phyloP scores from a whole-genome alignment of 2,888 invertebrate genomes.

The Nudaria mundana region DNA sequence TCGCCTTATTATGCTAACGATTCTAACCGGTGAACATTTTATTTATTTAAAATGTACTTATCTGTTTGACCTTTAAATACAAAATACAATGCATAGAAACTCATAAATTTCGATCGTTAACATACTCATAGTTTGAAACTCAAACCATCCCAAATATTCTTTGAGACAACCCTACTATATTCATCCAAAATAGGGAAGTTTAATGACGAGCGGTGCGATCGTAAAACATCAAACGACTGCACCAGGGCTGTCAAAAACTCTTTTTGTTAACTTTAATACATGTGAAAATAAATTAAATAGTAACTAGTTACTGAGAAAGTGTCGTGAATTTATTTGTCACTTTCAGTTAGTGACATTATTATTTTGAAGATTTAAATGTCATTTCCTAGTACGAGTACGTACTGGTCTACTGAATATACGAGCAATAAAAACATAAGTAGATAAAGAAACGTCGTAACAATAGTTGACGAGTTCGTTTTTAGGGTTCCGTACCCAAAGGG shows the following conservation, averaged over 20 bases:
- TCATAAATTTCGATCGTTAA: no score
- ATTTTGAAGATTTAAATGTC: conserved; percentile 13
- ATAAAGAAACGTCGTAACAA: no score
- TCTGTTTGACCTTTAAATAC: no score
- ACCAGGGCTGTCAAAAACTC: conserved; percentile 56
- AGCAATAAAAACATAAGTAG: no score
- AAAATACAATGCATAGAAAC: no score
- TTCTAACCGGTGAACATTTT: no score
- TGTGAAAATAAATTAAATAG: conserved; percentile 36
- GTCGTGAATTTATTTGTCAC: conserved; percentile 24
- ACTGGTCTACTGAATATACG: no score
- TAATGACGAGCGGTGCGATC: conserved; percentile 68
- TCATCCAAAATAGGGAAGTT: conserved; percentile 66
- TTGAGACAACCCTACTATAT: conserved; percentile 53
- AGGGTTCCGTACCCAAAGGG: no score
- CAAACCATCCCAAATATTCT: conserved; percentile 7
- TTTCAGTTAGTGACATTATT: conserved; percentile 7
- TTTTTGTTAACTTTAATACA: conserved; percentile 34
- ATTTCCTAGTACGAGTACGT: not conserved
- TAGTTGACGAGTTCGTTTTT: no score
- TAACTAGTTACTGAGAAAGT: conserved; percentile 28
- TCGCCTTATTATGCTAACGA: no score
- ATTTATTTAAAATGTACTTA: no score
- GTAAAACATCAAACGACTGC: conserved; percentile 67
- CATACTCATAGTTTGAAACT: no score